These are phyloP conservation scores for Athalia cordata DNA, from an alignment of 2,888 invertebrate genomes.

Conservation along the genomic window DNA sequence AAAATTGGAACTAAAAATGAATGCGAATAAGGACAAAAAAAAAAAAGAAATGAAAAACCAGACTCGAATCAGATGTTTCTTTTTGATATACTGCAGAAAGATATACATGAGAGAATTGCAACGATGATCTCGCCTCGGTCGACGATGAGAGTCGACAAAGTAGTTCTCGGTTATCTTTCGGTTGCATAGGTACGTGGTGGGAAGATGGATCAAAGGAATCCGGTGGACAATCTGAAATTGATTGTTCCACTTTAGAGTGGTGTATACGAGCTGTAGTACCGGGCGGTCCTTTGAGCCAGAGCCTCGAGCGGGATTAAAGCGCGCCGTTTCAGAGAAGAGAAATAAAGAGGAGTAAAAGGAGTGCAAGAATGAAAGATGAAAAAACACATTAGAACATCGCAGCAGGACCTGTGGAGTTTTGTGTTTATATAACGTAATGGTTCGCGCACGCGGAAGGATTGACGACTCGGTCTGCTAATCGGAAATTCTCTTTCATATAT, in stretches of 20 bases:
- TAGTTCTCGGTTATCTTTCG: not conserved
- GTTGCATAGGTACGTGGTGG: no score
- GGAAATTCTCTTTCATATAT: slow-evolving; percentile 70
- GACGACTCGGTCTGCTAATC: slow-evolving; percentile 54
- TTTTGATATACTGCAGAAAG: no score
- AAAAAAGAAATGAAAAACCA: not conserved
- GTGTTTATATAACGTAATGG: slow-evolving; percentile 70
- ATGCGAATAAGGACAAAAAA: not conserved
- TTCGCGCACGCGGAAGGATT: slow-evolving; percentile 52
- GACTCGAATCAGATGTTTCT: not conserved
- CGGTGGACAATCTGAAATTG: slow-evolving; percentile 14
- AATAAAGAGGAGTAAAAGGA: not conserved
- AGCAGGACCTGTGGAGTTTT: slow-evolving; percentile 15
- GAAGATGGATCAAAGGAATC: slow-evolving; percentile 31
- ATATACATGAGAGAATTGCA: not conserved
- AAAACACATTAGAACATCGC: slow-evolving; percentile 15
- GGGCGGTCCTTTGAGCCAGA: slow-evolving; percentile 24
- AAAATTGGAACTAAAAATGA: not conserved
- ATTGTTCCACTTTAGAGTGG: slow-evolving; percentile 11
- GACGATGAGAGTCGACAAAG: not conserved
- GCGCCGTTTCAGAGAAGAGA: not conserved
- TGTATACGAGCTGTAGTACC: not conserved
- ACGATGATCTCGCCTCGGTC: not conserved
- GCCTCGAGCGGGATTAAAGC: slow-evolving; percentile 18
- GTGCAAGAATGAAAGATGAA: not conserved